These are phyloP conservation scores for Pheucticus melanocephalus DNA, from an alignment of 2,113 vertebrate species.

Conservation along the genomic window DNA sequence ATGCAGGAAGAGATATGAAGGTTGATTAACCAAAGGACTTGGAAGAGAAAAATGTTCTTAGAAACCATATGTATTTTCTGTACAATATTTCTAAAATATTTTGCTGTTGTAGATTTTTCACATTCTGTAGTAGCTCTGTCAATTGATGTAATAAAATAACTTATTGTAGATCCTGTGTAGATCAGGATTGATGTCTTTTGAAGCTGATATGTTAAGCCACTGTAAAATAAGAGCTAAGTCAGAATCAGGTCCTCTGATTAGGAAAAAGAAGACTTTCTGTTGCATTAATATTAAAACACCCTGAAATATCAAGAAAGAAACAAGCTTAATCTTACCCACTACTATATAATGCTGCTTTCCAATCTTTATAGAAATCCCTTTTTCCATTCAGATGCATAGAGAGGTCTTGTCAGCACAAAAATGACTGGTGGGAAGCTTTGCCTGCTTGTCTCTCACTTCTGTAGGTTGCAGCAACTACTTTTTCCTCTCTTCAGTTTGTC, in stretches of 20 bases:
- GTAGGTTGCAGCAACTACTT: slow-evolving; percentile 1
- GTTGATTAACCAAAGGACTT: neutral
- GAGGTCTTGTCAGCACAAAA: neutral
- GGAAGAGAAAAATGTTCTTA: neutral
- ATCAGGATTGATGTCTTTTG: neutral
- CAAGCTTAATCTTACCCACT: neutral
- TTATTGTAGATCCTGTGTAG: neutral
- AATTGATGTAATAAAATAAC: neutral
- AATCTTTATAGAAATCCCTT: neutral
- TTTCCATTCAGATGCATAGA: neutral
- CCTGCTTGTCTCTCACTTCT: neutral
- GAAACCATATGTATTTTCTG: neutral
- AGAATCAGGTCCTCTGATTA: neutral
- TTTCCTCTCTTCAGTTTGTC: neutral
- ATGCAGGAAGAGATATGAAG: neutral
- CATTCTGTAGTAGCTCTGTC: neutral
- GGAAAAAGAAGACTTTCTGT: neutral
- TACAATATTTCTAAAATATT: neutral
- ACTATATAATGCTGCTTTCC: neutral
- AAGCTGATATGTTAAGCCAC: neutral
- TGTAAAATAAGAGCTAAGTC: neutral
- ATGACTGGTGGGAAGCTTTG: neutral
- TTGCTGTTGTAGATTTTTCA: neutral
- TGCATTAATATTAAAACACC: neutral
- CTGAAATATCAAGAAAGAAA: neutral